Percentiles rank a stretch among this genome's conserved stretches.
Evolutionary conservation across 2,113 vertebrate genomes (phyloP).

Genomic region (Gymnocephalus cernua): DNA sequence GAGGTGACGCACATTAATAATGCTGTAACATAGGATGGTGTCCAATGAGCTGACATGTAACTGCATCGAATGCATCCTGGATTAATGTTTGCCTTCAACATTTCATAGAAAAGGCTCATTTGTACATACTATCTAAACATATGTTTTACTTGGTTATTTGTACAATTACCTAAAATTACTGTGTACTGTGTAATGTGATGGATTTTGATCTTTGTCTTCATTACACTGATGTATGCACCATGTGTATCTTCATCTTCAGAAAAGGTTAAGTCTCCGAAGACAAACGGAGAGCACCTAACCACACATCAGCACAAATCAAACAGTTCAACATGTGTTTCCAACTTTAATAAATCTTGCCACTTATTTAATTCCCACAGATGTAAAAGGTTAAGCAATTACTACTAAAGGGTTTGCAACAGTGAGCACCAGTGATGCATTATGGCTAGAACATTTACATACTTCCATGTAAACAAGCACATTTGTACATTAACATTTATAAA

Average conservation of each 20-base stretch:
- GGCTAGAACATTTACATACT: slow-evolving; percentile 25
- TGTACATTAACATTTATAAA: slow-evolving; percentile 17
- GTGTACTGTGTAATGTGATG: neutral
- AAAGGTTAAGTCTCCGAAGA: neutral
- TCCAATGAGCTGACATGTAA: neutral
- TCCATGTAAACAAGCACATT: slow-evolving; percentile 46
- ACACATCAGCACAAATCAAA: neutral
- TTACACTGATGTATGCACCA: slow-evolving; percentile 5
- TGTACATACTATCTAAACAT: too few relatives aligned
- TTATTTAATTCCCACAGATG: neutral
- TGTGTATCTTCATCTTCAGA: neutral
- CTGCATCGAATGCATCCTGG: neutral
- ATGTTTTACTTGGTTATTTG: neutral
- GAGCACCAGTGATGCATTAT: neutral
- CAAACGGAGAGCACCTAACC: neutral
- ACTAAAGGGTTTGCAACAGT: neutral
- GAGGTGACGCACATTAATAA: neutral
- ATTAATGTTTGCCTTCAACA: neutral
- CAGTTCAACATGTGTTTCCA: neutral
- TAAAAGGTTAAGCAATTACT: slow-evolving; percentile 36
- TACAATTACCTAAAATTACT: neutral
- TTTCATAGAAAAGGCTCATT: neutral
- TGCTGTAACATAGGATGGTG: neutral
- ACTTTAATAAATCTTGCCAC: neutral
- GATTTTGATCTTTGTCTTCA: neutral